phyloP scores from a whole-genome alignment of 2,113 vertebrate genomes.

The Bubo scandiacus region DNA sequence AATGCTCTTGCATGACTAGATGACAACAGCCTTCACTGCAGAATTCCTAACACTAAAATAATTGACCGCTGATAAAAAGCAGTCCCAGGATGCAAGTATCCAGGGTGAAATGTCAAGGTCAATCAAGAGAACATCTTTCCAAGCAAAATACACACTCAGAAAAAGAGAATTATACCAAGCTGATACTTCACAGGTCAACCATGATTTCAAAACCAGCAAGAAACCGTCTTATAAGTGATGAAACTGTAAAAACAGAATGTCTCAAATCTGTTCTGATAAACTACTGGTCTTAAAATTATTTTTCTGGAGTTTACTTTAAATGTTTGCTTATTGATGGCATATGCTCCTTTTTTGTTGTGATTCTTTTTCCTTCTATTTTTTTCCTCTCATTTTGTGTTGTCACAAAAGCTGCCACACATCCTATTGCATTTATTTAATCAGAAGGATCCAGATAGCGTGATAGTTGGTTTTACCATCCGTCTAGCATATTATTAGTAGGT shows the following conservation, averaged over 20 bases:
- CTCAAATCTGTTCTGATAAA: conserved; percentile 6
- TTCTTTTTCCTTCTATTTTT: conserved; percentile 1
- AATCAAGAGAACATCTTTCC: not conserved
- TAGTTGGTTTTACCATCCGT: conserved; percentile 24
- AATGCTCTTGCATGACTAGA: not conserved
- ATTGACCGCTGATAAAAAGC: not conserved
- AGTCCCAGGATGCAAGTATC: not conserved
- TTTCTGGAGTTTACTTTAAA: conserved; percentile 17
- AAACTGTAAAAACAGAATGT: not conserved
- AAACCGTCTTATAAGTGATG: not conserved
- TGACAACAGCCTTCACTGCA: not conserved
- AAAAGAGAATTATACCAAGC: not conserved
- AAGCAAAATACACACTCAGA: not conserved
- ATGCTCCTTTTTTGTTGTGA: not conserved
- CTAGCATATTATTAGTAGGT: conserved; percentile 64
- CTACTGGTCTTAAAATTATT: not conserved
- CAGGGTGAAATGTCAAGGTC: not conserved
- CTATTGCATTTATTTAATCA: not conserved
- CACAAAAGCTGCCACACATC: conserved; percentile 26
- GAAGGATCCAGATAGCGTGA: conserved; percentile 25
- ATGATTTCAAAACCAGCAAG: not conserved
- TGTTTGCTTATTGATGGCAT: conserved; percentile 23
- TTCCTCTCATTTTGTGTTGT: not conserved
- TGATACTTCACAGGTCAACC: not conserved
- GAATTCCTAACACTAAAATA: not conserved